phyloP scores from a whole-genome alignment of 2,888 invertebrate species.

The Meliscaeva auricollis region DNA sequence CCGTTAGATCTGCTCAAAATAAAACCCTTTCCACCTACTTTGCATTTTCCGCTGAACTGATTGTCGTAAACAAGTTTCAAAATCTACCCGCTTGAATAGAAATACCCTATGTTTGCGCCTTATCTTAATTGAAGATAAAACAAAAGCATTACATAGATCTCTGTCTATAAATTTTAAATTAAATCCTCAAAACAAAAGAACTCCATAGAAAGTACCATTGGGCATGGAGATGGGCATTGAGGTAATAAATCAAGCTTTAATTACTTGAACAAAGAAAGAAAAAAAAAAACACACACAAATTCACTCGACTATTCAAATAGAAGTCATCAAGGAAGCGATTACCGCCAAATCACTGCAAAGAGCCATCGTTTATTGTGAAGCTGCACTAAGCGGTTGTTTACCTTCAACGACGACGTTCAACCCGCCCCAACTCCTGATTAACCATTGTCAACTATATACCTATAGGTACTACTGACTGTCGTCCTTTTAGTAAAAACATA shows the following conservation, averaged over 20 bases:
- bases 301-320: constrained; percentile 33
- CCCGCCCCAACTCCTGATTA: constrained; percentile 25
- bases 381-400: constrained; percentile 62
- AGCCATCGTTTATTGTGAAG: constrained; percentile 28
- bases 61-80: background rate
- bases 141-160: constrained; percentile 8
- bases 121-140: constrained; percentile 15
- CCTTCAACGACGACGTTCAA: background rate
- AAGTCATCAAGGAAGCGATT: constrained; percentile 33
- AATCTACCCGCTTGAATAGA: background rate
- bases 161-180: constrained; percentile 2
- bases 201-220: background rate
- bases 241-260: constrained; percentile 32
- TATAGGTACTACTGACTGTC: background rate
- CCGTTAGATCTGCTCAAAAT: background rate
- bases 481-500: background rate
- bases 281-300: too few relatives aligned
- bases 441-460: constrained; percentile 57
- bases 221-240: background rate
- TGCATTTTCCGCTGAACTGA: background rate
- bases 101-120: constrained; percentile 1
- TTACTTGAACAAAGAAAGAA: constrained; percentile 27
- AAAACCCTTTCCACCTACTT: background rate
- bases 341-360: constrained; percentile 36
- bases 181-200: constrained; percentile 29